Evolutionary conservation across 1,140 invertebrate species (phyloP), one percentile per base, ranked within the genome.

Genomic region (Grapholita molesta): DNA sequence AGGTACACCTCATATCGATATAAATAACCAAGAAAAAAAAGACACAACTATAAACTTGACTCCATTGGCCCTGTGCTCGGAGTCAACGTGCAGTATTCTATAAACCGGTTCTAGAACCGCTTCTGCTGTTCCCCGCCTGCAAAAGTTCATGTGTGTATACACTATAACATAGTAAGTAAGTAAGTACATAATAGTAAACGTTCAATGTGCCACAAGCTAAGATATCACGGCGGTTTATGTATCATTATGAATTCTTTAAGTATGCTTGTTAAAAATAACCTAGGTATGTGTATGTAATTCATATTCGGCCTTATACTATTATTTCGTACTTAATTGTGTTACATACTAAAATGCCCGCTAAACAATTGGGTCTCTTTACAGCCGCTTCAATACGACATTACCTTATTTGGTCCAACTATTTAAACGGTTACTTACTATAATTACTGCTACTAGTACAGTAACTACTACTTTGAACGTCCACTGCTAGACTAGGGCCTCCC

Each of bases 101-200:
- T 53, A 74, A 82, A 86, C 82, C 82, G 82, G 86, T 84, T 80
- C 64, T 24, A 73, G 69, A 71, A 77, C 80, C 78, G 78, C 86
- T 84, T 83, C 85, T 85, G 77, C 79, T 73, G 78, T 81, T 77
- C 80, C 74, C 71, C 67, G 55, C 70, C 78, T 75, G 85, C 83
- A 82, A 88, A 85, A 86, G 80, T 86, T 88, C 82, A 88, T 88
- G 79, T 76, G 78, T 79, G 77, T 82, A 77, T 79, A 77, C 69
- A 53, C 69, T 81, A 78, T 77, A 77, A 77, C 75, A 71, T 73
- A 73, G 71, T 79, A 79, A 72, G 76, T 76, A 61, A 73, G 71
- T 79, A 79, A 72, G 76, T 76, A 61, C 55, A 61, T 61, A 75
- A 79, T 80, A 80, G 69, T 83, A 80, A 77, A 82, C 74, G 70